These are phyloP conservation scores for Orthochromis indermauri DNA, from an alignment of 2,113 vertebrate species.

Conservation along the genomic window DNA sequence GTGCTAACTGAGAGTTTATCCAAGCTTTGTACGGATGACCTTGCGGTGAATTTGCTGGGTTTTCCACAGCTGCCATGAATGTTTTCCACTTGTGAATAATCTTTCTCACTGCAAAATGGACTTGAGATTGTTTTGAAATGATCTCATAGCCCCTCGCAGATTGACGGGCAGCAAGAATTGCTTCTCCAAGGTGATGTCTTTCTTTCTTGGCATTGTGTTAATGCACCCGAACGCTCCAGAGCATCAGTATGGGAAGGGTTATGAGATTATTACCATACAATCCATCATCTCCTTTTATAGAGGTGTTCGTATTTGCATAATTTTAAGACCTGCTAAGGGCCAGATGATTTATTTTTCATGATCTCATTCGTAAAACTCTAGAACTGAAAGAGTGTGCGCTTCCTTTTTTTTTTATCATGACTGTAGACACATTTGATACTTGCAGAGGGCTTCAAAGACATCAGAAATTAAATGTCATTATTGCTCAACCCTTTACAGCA, in stretches of 20 bases:
- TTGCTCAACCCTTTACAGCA: not conserved
- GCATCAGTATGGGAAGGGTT: not conserved
- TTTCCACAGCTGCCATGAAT: not conserved
- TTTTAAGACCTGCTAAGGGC: not conserved
- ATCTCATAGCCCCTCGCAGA: not conserved
- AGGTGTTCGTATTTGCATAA: not conserved
- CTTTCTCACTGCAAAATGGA: not conserved
- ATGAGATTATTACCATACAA: not conserved
- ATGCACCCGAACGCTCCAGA: not conserved
- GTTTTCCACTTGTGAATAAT: not conserved
- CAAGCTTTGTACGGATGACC: not conserved
- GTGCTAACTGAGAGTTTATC: not conserved
- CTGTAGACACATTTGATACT: not conserved
- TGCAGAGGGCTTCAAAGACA: not conserved
- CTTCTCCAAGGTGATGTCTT: not conserved
- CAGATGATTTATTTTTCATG: not conserved
- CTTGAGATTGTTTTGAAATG: not conserved
- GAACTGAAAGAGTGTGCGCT: not conserved
- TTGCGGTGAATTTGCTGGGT: not conserved
- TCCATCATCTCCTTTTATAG: not conserved
- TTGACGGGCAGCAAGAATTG: not conserved
- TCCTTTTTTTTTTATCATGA: not conserved
- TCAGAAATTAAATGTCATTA: not conserved
- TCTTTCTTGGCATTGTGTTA: not conserved
- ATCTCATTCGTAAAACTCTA: not conserved